Conservation (phyloP, 37 sponge, comb jelly and placozoan species). For the Halichondria panicea region DNA sequence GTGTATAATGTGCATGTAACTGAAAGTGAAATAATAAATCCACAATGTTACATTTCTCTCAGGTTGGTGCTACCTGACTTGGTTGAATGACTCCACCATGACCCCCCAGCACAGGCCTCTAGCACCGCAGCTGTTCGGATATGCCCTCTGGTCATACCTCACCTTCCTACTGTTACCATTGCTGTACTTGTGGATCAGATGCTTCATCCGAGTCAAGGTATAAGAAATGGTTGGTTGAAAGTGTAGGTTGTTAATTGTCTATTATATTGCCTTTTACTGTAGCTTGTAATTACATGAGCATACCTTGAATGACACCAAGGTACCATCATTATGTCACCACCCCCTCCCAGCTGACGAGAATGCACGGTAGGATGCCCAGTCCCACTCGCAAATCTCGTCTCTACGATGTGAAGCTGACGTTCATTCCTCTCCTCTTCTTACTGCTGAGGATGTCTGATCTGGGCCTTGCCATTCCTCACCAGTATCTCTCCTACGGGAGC, state of each 20-base stretch:
- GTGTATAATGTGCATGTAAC: background rate
- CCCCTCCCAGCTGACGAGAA: no score
- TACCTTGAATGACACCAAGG: no score
- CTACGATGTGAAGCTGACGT: slow-evolving; percentile 56
- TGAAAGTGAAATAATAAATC: background rate
- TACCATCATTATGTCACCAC: no score
- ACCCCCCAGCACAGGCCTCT: background rate
- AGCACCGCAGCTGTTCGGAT: slow-evolving; percentile 21
- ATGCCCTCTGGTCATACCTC: slow-evolving; percentile 50
- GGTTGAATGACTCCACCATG: slow-evolving; percentile 1
- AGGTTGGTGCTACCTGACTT: slow-evolving; percentile 36
- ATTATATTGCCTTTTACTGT: no score
- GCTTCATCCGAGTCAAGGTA: slow-evolving; percentile 30
- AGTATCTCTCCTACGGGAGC: slow-evolving; percentile 10
- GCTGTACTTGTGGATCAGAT: slow-evolving; percentile 44
- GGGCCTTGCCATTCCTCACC: background rate
- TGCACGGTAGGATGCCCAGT: no score
- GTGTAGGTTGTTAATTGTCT: no score
- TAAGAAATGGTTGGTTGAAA: background rate
- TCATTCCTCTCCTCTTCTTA: slow-evolving; percentile 66
- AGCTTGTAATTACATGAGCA: no score
- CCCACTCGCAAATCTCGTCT: background rate
- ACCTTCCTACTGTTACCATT: slow-evolving; percentile 51
- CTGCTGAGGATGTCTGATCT: slow-evolving; percentile 58
- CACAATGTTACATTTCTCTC: background rate